Evolutionary conservation across 2,113 vertebrate species (phyloP).

Genomic region (Salvelinus sp.): DNA sequence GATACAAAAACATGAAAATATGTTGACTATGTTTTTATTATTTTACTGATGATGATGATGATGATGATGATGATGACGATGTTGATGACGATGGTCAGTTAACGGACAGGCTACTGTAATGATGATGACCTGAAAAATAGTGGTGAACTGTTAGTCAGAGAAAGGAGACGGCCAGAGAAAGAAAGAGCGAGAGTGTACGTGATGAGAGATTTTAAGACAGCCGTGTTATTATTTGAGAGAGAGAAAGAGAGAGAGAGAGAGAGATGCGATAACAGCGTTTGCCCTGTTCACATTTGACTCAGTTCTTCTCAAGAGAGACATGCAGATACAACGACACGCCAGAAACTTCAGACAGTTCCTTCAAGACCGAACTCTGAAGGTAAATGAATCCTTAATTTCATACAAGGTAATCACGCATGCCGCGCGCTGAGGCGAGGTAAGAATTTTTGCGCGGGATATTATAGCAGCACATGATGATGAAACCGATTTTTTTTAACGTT

Average conservation of each 20-base stretch:
- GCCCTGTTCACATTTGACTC: conserved; percentile 58
- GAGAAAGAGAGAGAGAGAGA: conserved; percentile 12
- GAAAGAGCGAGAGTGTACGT: conserved; percentile 30
- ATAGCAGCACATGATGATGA: not conserved
- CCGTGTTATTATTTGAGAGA: conserved; percentile 48
- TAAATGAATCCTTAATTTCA: conserved; percentile 33
- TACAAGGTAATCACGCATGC: not conserved
- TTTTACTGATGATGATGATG: conserved; percentile 3
- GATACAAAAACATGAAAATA: not conserved
- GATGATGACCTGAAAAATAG: conserved; percentile 45
- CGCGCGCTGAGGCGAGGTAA: not conserved
- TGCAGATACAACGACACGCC: conserved; percentile 42
- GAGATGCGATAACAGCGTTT: conserved; percentile 55
- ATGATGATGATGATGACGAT: conserved; percentile 14
- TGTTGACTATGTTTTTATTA: conserved; percentile 5
- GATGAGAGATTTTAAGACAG: conserved; percentile 58
- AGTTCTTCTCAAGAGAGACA: conserved; percentile 58
- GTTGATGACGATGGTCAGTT: conserved; percentile 10
- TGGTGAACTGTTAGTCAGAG: conserved; percentile 20
- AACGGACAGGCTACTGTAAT: conserved; percentile 7
- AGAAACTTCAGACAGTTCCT: conserved; percentile 35
- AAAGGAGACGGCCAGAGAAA: not conserved
- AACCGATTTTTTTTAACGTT: not conserved
- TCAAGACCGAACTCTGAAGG: conserved; percentile 54
- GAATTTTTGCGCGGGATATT: not conserved